Percentiles rank a stretch among this genome's conserved stretches.
phyloP scores from a whole-genome alignment of 2,797 vertebrate species.

The Capromys pilorides region DNA sequence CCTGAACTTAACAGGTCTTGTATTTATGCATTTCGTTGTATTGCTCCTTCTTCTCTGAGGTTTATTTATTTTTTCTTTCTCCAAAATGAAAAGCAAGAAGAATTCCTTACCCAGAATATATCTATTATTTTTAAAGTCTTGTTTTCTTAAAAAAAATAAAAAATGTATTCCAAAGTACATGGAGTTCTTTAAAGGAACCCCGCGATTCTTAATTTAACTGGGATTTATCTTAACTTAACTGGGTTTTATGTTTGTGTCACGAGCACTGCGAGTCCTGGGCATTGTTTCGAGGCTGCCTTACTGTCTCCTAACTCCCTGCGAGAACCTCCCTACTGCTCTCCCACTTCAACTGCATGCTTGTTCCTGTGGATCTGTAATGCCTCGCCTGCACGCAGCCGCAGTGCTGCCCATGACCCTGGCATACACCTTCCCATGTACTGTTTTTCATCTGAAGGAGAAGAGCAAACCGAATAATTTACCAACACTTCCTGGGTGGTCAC shows the following conservation, averaged over 20 bases:
- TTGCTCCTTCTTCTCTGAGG: slow-evolving; percentile 41
- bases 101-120: slow-evolving; percentile 4
- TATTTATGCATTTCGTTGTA: slow-evolving; percentile 18
- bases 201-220: not conserved
- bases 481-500: slow-evolving; percentile 82
- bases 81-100: slow-evolving; percentile 33
- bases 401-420: not conserved
- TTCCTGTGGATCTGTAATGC: not conserved
- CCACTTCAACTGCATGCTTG: not conserved
- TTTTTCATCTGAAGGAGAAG: slow-evolving; percentile 57
- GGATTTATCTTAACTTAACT: not conserved
- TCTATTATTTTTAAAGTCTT: not conserved
- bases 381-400: not conserved
- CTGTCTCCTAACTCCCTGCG: not conserved
- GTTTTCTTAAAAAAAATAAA: too few relatives aligned
- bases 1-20: not conserved
- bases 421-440: not conserved
- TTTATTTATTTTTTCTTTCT: slow-evolving; percentile 66
- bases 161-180: not conserved
- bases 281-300: not conserved
- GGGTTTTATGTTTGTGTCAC: slow-evolving; percentile 45
- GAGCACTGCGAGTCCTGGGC: not conserved
- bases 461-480: slow-evolving; percentile 83
- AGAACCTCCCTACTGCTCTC: not conserved
- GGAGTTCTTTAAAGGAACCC: not conserved